Base-by-base conservation (phyloP, 2,113 vertebrate genomes). In the Corythoichthys intestinalis region DNA sequence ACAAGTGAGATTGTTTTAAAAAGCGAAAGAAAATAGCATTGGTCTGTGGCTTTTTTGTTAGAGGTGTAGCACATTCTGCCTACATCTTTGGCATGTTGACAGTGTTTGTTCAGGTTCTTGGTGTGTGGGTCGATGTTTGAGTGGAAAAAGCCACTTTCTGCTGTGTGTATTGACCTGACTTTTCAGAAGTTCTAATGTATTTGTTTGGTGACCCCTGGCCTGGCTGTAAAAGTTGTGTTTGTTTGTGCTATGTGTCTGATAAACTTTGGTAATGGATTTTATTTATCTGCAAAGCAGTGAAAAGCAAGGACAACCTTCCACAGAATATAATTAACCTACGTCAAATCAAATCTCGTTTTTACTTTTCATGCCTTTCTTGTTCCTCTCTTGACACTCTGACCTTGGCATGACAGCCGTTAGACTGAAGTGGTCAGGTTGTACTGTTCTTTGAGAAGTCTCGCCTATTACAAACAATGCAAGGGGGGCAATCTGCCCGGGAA, bases 401-500 rank as follows among this genome's bases (percentile, higher is more conserved):
- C 78, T 84, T 74, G 72, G 75, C 65, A 64, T 15, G n/a, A 64
- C 70, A 77, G 59, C 12, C 60, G 56, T 58, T 41, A 67, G 76
- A 72, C 69, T 69, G 34, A 48, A 69, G 56, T 74, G 73, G 74
- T 83, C 86, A 86, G 63, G 41, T 66, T 83, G 80, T 72, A 53
- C 69, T 79, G 60, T 75, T 50, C 76, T 75, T 48, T 35, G 68
- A 77, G n/a, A 78, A 79, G 70, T 77, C 70, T 81, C 75, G 86
- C 64, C 73, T 46, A 67, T 73, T 67, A 72, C 76, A 83, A 74
- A 75, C 76, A 84, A 73, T 35, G 67, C 67, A 69, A 76, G 44
- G 69, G 79, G 78, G 72, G 79, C 81, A 85, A 80, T 87, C 80
- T 70, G 77, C 67, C 75, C 67, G 68, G 79, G 83, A 85, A 82